These are phyloP conservation scores for Drosophila cardini DNA, from an alignment of 1,140 invertebrate genomes.

Conservation along the genomic window DNA sequence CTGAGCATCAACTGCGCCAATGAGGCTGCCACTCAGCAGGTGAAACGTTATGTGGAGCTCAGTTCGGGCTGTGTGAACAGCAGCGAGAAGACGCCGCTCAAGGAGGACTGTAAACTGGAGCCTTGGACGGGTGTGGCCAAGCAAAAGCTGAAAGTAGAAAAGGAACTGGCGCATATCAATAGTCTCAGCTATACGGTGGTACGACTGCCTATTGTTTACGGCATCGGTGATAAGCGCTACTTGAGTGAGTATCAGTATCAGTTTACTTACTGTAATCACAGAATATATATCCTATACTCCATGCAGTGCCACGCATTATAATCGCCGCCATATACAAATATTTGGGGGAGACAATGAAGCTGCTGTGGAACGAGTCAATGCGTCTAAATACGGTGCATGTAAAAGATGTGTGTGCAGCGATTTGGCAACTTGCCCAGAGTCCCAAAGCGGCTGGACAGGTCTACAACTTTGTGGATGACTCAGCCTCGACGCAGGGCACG, in stretches of 20 bases:
- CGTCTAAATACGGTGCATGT: constrained; percentile 96
- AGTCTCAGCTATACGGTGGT: constrained; percentile 92
- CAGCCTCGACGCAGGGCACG: constrained; percentile 92
- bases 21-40: constrained; percentile 89
- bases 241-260: constrained; percentile 88
- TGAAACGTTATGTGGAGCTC: constrained; percentile 92
- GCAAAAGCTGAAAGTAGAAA: constrained; percentile 93
- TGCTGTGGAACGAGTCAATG: constrained; percentile 93
- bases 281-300: background rate
- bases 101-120: constrained; percentile 90
- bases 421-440: constrained; percentile 87
- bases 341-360: constrained; percentile 94
- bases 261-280: background rate
- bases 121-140: constrained; percentile 94
- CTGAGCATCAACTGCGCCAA: constrained; percentile 93
- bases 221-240: constrained; percentile 92
- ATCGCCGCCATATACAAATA: constrained; percentile 95
- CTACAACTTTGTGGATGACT: constrained; percentile 94
- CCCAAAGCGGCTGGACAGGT: constrained; percentile 86
- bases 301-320: constrained; percentile 91
- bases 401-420: constrained; percentile 91
- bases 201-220: constrained; percentile 94
- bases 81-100: constrained; percentile 91
- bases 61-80: constrained; percentile 93
- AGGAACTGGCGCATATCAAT: constrained; percentile 88